phyloP scores from a whole-genome alignment of 2,888 invertebrate genomes.

The Limnephilus rhombicus region DNA sequence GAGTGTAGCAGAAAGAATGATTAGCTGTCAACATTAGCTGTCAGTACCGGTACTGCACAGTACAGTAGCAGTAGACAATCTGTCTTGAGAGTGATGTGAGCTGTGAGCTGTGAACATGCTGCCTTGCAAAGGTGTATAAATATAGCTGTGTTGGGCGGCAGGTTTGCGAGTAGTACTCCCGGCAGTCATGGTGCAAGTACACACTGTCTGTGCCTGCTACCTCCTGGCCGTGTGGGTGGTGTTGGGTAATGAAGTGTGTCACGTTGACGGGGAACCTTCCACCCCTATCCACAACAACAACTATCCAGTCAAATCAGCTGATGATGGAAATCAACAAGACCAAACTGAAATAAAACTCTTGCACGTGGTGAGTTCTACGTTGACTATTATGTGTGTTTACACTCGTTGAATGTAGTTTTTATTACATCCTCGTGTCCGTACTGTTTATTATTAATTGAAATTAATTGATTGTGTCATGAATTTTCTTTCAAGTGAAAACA shows the following conservation, averaged over 20 bases:
- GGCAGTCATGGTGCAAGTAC: slow-evolving; percentile 55
- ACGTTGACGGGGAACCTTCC: slow-evolving; percentile 37
- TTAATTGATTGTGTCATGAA: background rate
- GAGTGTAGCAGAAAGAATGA: background rate
- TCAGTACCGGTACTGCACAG: background rate
- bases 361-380: slow-evolving; percentile 58
- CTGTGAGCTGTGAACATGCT: slow-evolving; percentile 7
- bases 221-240: slow-evolving; percentile 68
- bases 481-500: background rate
- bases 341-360: slow-evolving; percentile 54
- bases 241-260: slow-evolving; percentile 66
- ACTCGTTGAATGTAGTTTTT: background rate
- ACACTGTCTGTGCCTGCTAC: slow-evolving; percentile 60
- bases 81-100: background rate
- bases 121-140: slow-evolving; percentile 53
- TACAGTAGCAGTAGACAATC: background rate
- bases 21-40: slow-evolving; percentile 66
- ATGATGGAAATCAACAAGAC: slow-evolving; percentile 21
- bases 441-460: background rate
- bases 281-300: slow-evolving; percentile 37
- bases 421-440: background rate
- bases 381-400: background rate
- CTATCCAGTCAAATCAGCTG: background rate
- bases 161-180: slow-evolving; percentile 62
- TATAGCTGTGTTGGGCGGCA: slow-evolving; percentile 67